Evolutionary conservation across 2,888 invertebrate genomes (phyloP), one percentile per base, ranked within the genome.

Genomic region (Heteromyza rotundicornis): DNA sequence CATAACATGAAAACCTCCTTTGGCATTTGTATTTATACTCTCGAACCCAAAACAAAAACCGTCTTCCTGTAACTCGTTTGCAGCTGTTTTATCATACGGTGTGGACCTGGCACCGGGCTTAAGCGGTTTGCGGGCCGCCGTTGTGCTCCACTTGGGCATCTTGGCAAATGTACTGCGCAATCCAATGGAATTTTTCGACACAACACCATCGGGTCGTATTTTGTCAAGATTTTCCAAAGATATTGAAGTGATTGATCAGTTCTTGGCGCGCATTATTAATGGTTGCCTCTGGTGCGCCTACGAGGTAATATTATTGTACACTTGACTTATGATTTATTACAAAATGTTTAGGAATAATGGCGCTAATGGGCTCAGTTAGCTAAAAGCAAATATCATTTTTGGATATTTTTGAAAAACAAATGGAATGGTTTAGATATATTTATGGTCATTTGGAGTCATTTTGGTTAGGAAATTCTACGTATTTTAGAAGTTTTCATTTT

Each of bases 51-150:
- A 20, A 3, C 20, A 20, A 27, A 27, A 27, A 7, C 27, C 27
- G 2, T 23, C 49, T 36, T 59, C 49, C 57, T 47, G 60, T 57
- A 62, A 65, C 64, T 63, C 22, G 10, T 27, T 52, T 44, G 79
- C 90, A 92, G 92, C 89, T 79, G 72, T 89, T 78, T 80, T 86
- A 78, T 88, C 89, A 78, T 86, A 88, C 85, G 85, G 88, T 80
- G 84, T 87, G 82, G 90, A 90, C 84, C 84, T 90, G 84, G 85
- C 86, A 80, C 89, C 90, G 66, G 87, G 86, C 79, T 83, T 91
- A 85, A 90, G 89, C 73, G 71, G 70, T 32, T 68, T 81, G 64
- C 70, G 65, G 3, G 83, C 81, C 50, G 77, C 82, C 44, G 58
- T 65, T 12, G 36, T 70, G 2, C 66, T 87, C 67, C 86, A 86